Base-by-base conservation (phyloP, 92 coral and sea anemone genomes). In the Parazoanthus darwini region DNA sequence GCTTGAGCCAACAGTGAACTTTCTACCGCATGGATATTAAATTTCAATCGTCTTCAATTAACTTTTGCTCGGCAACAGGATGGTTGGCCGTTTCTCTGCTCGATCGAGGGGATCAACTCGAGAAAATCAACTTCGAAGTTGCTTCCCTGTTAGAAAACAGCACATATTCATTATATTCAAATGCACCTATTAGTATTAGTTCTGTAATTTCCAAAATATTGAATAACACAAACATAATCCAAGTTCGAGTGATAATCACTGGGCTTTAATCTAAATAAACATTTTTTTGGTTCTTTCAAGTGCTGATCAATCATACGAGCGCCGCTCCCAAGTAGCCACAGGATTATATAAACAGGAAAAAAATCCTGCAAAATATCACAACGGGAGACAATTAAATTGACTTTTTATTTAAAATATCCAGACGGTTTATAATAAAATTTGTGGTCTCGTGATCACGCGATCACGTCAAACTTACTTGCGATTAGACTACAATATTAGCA, bases 371-470 rank as follows among this genome's bases (percentile, higher is more conserved):
- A 23, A 63, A 63, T 23, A 63, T 20, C 77, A 36, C 77, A 33
- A 36, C 77, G 42, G 82, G 82, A 26, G 22, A 79, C 20, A 2
- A 25, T 26, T 8, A 46, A 50, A 79, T 79, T 54, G 82, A 79
- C 39, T 46, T 50, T 16, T n/a, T 48, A 46, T 43, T n/a, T 78
- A n/a, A 14, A 43, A 18, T 43, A 44, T 44, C 54, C 54, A 78
- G 42, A 20, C 3, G 36, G 33, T 50, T 78, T 33, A 23, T 18
- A n/a, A 78, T 37, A 50, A 78, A 44, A 78, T 7, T 22, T 39
- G 8, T 29, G 11, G 82, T 46, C 42, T 50, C 63, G 38, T 51
- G 63, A 51, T 79, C 68, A 78, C 82, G 82, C 82, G 63, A 78
- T 48, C 82, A 78, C 82, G 54, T 36, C 78, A 74, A 74, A 2